Evolutionary conservation across 2,113 vertebrate genomes (phyloP).

Genomic region (Oreochromis spilurus): DNA sequence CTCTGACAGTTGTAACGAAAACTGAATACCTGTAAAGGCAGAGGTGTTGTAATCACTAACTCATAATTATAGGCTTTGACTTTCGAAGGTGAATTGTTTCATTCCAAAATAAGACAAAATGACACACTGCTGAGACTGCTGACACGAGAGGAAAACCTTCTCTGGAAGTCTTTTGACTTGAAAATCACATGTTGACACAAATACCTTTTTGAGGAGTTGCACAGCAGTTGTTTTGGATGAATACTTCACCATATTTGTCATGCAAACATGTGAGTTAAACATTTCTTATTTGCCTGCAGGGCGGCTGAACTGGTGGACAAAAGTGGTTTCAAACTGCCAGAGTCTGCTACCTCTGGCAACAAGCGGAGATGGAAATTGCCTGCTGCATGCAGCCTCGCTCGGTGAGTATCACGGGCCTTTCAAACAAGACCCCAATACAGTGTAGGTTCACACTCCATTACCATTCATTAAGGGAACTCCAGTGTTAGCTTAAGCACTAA

Average conservation of each 20-base stretch:
- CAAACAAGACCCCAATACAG: not conserved
- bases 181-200: not conserved
- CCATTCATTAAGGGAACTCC: conserved; percentile 13
- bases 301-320: conserved; percentile 95
- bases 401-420: conserved; percentile 71
- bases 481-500: conserved; percentile 34
- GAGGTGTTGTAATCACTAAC: not conserved
- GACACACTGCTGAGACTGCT: not conserved
- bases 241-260: not conserved
- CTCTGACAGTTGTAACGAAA: not conserved
- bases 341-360: conserved; percentile 90
- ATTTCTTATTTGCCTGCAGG: conserved; percentile 68
- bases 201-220: not conserved
- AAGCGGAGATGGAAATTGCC: conserved; percentile 93
- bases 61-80: not conserved
- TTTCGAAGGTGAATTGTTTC: not conserved
- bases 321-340: conserved; percentile 86
- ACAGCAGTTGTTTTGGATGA: not conserved
- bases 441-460: not conserved
- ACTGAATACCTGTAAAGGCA: not conserved
- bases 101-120: not conserved
- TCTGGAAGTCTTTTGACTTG: not conserved
- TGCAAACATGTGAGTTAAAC: not conserved
- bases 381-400: conserved; percentile 92
- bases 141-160: not conserved